Base-by-base conservation (phyloP, 2,888 invertebrate species). In the Trissolcus japonicus region DNA sequence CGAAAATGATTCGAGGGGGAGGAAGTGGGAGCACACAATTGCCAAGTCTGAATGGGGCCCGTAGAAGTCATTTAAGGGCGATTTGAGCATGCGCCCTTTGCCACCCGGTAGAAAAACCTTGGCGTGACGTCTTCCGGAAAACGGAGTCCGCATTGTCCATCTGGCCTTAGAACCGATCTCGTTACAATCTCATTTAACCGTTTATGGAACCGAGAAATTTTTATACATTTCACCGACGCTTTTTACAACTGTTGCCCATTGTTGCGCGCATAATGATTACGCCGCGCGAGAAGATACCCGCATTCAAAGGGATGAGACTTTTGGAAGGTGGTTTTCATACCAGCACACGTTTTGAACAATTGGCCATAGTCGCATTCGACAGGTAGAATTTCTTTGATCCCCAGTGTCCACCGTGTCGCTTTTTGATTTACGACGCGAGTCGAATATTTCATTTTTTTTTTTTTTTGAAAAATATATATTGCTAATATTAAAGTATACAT, bases 111-210 rank as follows among this genome's bases (percentile, higher is more conserved):
- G 50, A 71, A 62, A 53, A 57, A 56, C 9, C 63, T 29, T 53
- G 68, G 69, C 56, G 65, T 72, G 72, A 72, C 72, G 72, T 72
- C 72, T 72, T 72, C 72, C 72, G 72, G 72, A 72, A 72, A 72
- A 72, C 72, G 57, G 63, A 59, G 41, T 21, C 43, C 29, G 41
- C 60, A 54, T 59, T 65, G 72, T 72, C 60, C 65, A 65, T 48
- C 55, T 65, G 65, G 72, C 19, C 50, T 6, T 17, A 25, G 25
- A 13, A 50, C 72, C 43, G 72, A 65, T 72, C 72, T 72, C 72
- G 65, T 72, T 72, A 72, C 72, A 48, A 54, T 72, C 65, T 72
- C 72, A 65, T 65, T 65, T 72, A 25, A 46, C 54, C 65, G 55
- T 65, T 48, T 54, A 50, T 55, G 29, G n/a, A 50, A 9, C 65